Evolutionary conservation across 2,888 invertebrate species (phyloP).

Genomic region (Thysanoteuthis rhombus): DNA sequence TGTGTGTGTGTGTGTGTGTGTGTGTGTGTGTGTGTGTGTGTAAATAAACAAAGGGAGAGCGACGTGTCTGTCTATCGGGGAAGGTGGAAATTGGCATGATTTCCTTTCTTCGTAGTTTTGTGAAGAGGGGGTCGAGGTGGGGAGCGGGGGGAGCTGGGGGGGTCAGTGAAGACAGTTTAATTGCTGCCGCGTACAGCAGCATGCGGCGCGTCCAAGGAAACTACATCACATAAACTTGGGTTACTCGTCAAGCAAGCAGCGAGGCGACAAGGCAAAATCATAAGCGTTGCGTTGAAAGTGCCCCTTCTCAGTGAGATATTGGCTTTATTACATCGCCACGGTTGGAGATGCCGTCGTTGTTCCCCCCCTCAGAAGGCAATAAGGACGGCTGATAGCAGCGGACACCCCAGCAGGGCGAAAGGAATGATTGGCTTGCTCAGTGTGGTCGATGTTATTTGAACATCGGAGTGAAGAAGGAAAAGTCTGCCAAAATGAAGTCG

Average conservation of each 20-base stretch:
- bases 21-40: background rate
- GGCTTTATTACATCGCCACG: background rate
- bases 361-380: background rate
- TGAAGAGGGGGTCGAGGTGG: background rate
- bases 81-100: background rate
- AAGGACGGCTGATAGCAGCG: background rate
- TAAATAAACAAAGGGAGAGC: background rate
- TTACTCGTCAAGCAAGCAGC: background rate
- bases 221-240: background rate
- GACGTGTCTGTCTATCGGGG: background rate
- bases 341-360: background rate
- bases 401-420: background rate
- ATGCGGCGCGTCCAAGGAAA: background rate
- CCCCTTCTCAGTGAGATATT: background rate
- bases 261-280: background rate
- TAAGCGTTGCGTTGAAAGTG: background rate
- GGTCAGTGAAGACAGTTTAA: background rate
- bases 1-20: background rate
- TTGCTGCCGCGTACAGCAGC: background rate
- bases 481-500: background rate
- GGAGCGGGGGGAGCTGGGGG: too few relatives aligned
- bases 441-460: background rate
- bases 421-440: background rate
- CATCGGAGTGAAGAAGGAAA: too few relatives aligned
- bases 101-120: background rate